Conservation (phyloP, 2,888 invertebrate genomes). For the Aproaerema taeniolella region DNA sequence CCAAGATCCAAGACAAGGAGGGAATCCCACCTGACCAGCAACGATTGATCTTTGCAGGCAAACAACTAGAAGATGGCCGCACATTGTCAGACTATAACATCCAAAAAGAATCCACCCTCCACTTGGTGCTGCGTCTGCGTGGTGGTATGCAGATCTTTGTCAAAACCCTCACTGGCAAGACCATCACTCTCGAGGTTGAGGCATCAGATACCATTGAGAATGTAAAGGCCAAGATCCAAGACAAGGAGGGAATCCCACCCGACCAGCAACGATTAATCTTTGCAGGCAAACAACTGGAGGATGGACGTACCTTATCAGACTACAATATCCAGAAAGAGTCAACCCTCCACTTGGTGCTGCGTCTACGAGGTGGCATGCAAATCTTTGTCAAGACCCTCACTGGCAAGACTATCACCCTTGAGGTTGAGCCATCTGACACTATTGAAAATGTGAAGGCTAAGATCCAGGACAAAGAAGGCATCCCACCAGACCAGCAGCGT, state of each 20-base stretch:
- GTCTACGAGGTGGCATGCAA: slow-evolving; percentile 7
- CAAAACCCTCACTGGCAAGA: slow-evolving; percentile 25
- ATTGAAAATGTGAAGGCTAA: slow-evolving; percentile 16
- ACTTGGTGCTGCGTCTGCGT: slow-evolving; percentile 22
- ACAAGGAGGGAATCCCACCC: slow-evolving; percentile 6
- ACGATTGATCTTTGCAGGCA: slow-evolving; percentile 24
- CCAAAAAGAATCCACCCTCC: slow-evolving; percentile 29
- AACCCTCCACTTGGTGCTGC: slow-evolving; percentile 7
- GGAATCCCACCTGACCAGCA: slow-evolving; percentile 25
- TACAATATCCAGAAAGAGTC: slow-evolving; percentile 11
- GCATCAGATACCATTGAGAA: slow-evolving; percentile 82
- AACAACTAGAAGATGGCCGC: slow-evolving; percentile 24
- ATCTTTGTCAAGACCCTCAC: slow-evolving; percentile 5
- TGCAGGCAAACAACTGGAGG: slow-evolving; percentile 7
- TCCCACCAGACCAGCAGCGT: slow-evolving; percentile 23
- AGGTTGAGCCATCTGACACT: slow-evolving; percentile 4
- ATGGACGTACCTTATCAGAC: slow-evolving; percentile 8
- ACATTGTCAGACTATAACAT: slow-evolving; percentile 24
- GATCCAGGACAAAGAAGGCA: slow-evolving; percentile 24
- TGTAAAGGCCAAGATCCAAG: slow-evolving; percentile 8
- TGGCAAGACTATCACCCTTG: slow-evolving; percentile 6
- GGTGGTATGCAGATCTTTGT: slow-evolving; percentile 41
- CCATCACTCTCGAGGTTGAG: slow-evolving; percentile 89
- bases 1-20: slow-evolving; percentile 26
- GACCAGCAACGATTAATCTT: slow-evolving; percentile 9